These are phyloP conservation scores for Spicauda simplicius DNA, from an alignment of 2,888 invertebrate species.

Conservation along the genomic window DNA sequence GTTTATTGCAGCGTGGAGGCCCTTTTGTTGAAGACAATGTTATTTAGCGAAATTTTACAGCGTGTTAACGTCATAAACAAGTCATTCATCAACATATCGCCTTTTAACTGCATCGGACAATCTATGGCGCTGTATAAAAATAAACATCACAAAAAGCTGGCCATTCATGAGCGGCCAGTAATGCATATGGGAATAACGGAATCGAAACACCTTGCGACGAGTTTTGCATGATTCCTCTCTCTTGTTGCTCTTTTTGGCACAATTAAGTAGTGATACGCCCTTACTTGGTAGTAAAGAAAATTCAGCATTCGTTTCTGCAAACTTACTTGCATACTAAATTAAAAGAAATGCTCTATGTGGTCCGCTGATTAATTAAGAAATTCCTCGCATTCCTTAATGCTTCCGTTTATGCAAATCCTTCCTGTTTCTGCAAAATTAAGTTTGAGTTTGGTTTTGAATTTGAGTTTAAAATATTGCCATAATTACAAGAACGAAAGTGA, in stretches of 20 bases:
- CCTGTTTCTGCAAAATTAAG: background rate
- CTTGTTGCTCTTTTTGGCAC: slow-evolving; percentile 43
- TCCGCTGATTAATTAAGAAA: slow-evolving; percentile 3
- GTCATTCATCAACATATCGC: slow-evolving; percentile 40
- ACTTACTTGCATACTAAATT: slow-evolving; percentile 14
- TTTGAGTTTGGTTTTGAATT: background rate
- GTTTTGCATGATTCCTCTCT: slow-evolving; percentile 41
- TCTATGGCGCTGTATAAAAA: slow-evolving; percentile 44
- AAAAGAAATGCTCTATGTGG: background rate
- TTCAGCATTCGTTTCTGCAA: background rate
- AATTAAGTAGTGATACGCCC: slow-evolving; percentile 49
- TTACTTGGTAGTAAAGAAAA: slow-evolving; percentile 42
- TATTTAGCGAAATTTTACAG: slow-evolving; percentile 34
- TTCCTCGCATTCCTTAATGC: background rate
- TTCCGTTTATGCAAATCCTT: background rate
- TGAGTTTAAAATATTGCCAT: background rate
- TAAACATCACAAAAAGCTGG: slow-evolving; percentile 47
- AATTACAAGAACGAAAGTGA: background rate
- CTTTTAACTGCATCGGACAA: slow-evolving; percentile 40
- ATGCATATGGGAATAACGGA: slow-evolving; percentile 45
- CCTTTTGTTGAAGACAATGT: slow-evolving; percentile 38
- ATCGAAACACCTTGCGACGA: slow-evolving; percentile 47
- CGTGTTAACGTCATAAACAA: slow-evolving; percentile 34
- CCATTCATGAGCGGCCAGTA: slow-evolving; percentile 49
- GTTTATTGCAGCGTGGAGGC: slow-evolving; percentile 41